These are phyloP conservation scores for Hystrix brachyura DNA, from an alignment of 2,113 vertebrate species.

Conservation along the genomic window DNA sequence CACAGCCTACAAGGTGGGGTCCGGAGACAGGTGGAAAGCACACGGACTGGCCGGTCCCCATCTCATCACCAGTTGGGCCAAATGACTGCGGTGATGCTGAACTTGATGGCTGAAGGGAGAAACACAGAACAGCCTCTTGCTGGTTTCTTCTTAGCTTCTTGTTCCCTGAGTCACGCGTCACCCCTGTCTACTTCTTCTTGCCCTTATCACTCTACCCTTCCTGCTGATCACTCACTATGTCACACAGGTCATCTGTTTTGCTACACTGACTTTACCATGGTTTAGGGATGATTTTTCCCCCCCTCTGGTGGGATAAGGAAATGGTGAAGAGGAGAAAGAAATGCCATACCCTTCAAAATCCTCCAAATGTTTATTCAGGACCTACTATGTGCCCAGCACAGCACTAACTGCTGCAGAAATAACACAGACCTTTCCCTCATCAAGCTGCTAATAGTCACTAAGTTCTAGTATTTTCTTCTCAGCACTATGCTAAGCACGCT, in stretches of 20 bases:
- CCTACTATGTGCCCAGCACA: background rate
- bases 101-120: slow-evolving; percentile 53
- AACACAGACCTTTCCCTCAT: background rate
- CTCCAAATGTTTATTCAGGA: background rate
- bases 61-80: background rate
- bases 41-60: slow-evolving; percentile 84
- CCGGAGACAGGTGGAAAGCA: slow-evolving; percentile 83
- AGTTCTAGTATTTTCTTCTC: background rate
- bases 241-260: background rate
- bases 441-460: background rate
- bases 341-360: background rate
- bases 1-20: slow-evolving; percentile 85
- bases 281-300: background rate
- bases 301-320: background rate
- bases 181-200: background rate
- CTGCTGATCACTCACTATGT: background rate
- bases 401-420: background rate
- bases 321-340: background rate
- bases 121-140: slow-evolving; percentile 33
- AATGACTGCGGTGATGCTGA: background rate
- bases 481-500: background rate
- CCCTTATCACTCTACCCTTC: background rate
- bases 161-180: background rate
- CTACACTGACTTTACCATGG: background rate
- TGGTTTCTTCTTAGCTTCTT: slow-evolving; percentile 37